Base-by-base conservation (phyloP, 2,113 vertebrate genomes). In the Chunga burmeisteri region DNA sequence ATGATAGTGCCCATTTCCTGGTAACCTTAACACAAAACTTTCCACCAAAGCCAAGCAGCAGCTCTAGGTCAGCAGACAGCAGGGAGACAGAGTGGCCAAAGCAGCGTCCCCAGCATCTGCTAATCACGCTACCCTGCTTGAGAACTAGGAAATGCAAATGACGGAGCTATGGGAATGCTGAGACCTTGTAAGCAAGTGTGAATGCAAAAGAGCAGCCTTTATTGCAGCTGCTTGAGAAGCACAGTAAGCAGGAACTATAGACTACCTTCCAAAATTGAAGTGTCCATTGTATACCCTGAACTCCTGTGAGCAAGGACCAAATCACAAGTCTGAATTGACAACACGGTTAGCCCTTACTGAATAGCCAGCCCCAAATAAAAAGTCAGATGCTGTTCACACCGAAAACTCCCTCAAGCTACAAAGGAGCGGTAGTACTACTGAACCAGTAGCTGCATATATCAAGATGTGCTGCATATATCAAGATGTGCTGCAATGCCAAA, bases 301-400 rank as follows among this genome's bases (percentile, higher is more conserved):
- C 59, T 52, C 74, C 63, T 34, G 42, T 0, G 42, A n/a, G 34
- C 53, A 50, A 17, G 17, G 34, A 68, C 19, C 23, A 5, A 30
- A 36, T 27, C 53, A 4, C 0, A 20, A 18, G 44, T 4, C 22
- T 29, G 49, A 49, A 40, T 2, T n/a, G 61, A 42, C 32, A 46
- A 13, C 5, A 6, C 0, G 6, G 36, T 10, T 3, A 40, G 29
- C 1, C 49, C n/a, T 23, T 65, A 10, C 21, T 22, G 53, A 58
- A 21, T 8, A 78, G 46, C 63, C 53, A 62, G 67, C 36, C 53
- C 38, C 81, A 80, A 40, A 61, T 0, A 25, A 38, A 38, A 77
- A 13, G 16, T 22, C 36, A 34, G 15, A 0, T 49, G 21, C 22
- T 1, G 1, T 40, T 52, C 81, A 29, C 17, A 19, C 4, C 8